Conservation (phyloP, 2,888 invertebrate species). For the Ceramica pisi region DNA sequence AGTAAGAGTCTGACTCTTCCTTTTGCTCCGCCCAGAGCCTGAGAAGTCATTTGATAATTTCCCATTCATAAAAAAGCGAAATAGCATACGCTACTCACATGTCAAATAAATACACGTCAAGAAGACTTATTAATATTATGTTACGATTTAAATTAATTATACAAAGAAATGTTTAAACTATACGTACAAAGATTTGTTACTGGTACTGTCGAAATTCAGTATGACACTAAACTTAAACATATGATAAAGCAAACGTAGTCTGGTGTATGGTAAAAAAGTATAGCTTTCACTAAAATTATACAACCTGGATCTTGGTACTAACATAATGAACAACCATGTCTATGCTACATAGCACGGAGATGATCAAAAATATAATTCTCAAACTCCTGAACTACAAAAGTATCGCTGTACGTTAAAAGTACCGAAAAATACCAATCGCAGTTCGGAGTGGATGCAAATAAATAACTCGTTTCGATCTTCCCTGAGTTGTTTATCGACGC, state of each 20-base stretch:
- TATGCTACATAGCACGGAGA: background rate
- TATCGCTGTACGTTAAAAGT: slow-evolving; percentile 34
- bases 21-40: too few relatives aligned
- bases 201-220: too few relatives aligned
- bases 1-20: too few relatives aligned
- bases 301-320: background rate
- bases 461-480: slow-evolving; percentile 62
- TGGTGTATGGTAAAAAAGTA: background rate
- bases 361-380: background rate
- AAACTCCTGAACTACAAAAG: slow-evolving; percentile 10
- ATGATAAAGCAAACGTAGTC: background rate
- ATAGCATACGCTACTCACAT: too few relatives aligned
- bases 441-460: slow-evolving; percentile 60
- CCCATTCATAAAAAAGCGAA: too few relatives aligned
- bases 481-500: slow-evolving; percentile 64
- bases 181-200: too few relatives aligned
- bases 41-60: too few relatives aligned
- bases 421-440: slow-evolving; percentile 49
- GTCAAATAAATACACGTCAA: too few relatives aligned
- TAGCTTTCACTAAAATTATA: background rate
- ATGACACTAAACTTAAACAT: too few relatives aligned
- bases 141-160: too few relatives aligned
- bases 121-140: too few relatives aligned
- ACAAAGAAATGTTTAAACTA: too few relatives aligned
- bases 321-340: background rate